Conservation (phyloP, 2,113 vertebrate species). For the Stegastes partitus region DNA sequence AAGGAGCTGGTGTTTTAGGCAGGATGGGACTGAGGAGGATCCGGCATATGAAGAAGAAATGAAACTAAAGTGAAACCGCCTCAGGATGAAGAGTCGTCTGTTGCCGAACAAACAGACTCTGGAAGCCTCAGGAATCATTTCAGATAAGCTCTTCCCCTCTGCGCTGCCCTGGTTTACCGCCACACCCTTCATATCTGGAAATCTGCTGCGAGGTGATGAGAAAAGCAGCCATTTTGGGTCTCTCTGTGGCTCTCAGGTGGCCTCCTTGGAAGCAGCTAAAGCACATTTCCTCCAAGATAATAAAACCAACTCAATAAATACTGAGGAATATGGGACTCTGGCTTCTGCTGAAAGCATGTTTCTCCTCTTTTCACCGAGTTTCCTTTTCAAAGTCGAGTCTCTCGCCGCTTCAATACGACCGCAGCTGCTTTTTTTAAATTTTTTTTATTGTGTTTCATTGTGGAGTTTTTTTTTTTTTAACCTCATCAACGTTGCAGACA, state of each 20-base stretch:
- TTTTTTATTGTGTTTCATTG: constrained; percentile 27
- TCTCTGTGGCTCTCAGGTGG: constrained; percentile 43
- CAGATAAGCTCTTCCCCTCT: constrained; percentile 32
- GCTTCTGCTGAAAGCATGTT: constrained; percentile 33
- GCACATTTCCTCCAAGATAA: constrained; percentile 55
- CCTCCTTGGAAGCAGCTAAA: constrained; percentile 47
- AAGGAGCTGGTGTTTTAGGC: too few relatives aligned
- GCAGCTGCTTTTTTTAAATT: constrained; percentile 37
- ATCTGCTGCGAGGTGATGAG: constrained; percentile 39
- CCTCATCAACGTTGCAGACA: background rate
- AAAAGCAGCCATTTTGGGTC: constrained; percentile 47
- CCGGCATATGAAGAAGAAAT: too few relatives aligned
- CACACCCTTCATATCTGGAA: constrained; percentile 24
- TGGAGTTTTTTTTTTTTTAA: constrained; percentile 3
- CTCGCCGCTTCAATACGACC: constrained; percentile 7
- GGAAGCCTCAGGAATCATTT: constrained; percentile 36
- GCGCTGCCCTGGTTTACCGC: constrained; percentile 18
- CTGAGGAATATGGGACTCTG: constrained; percentile 35
- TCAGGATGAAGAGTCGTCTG: background rate
- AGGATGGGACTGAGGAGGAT: too few relatives aligned
- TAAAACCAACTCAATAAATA: constrained; percentile 55
- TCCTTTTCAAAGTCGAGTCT: constrained; percentile 22
- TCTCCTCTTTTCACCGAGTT: constrained; percentile 20
- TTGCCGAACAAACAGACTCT: background rate
- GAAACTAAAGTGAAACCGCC: background rate